These are phyloP conservation scores for Coelopa frigida DNA, from an alignment of 1,140 invertebrate species.

Conservation along the genomic window DNA sequence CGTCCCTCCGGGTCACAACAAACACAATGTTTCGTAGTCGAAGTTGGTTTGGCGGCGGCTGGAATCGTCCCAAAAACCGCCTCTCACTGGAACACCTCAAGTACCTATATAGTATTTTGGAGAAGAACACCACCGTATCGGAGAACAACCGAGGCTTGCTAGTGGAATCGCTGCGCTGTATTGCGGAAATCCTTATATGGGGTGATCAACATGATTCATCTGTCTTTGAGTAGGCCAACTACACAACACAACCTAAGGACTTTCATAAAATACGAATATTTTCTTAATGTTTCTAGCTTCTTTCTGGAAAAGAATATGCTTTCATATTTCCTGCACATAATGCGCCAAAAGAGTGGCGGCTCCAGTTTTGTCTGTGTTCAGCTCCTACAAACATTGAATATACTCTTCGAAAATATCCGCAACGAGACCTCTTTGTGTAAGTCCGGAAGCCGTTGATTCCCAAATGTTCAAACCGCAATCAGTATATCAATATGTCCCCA, in stretches of 20 bases:
- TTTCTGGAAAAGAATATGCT: constrained; percentile 99
- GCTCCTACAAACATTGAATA: constrained; percentile 95
- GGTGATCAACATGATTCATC: constrained; percentile 99
- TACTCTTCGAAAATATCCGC: constrained; percentile 98
- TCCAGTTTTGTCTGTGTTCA: constrained; percentile 95
- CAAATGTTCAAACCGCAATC: not conserved
- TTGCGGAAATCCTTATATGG: constrained; percentile 99
- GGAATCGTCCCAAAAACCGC: constrained; percentile 90
- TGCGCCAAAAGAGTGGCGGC: constrained; percentile 92
- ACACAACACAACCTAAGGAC: not conserved
- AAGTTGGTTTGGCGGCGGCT: constrained; percentile 77
- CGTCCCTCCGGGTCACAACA: too few relatives aligned
- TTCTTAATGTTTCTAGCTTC: constrained; percentile 63
- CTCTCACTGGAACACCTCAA: constrained; percentile 94
- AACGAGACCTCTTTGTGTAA: constrained; percentile 98
- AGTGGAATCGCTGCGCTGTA: constrained; percentile 94
- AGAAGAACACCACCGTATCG: constrained; percentile 94
- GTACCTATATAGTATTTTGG: constrained; percentile 92
- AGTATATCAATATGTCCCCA: too few relatives aligned
- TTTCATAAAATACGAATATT: not conserved
- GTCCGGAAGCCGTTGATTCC: constrained; percentile 41
- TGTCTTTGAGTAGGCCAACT: constrained; percentile 90
- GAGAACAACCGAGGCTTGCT: constrained; percentile 89
- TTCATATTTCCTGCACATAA: constrained; percentile 93
- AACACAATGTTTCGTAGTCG: constrained; percentile 82